Evolutionary conservation across 2,888 invertebrate species (phyloP).

Genomic region (Cenopis cana): DNA sequence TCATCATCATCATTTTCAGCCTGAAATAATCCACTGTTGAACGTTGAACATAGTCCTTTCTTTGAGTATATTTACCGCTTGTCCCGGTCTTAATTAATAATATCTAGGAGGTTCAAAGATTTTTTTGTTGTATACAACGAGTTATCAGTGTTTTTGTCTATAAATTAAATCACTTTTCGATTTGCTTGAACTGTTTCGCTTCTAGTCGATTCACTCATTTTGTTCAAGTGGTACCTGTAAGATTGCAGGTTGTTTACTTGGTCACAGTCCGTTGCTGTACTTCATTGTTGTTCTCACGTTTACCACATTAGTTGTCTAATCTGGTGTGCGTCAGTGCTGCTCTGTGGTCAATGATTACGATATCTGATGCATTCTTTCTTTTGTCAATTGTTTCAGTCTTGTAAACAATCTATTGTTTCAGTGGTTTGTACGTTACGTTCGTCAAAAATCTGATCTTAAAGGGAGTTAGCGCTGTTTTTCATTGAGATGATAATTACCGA

Average conservation of each 20-base stretch:
- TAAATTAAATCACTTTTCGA: not conserved
- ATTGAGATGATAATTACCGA: no score
- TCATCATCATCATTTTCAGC: not conserved
- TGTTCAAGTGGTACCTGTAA: not conserved
- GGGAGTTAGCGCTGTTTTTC: no score
- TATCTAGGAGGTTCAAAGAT: not conserved
- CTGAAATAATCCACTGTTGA: not conserved
- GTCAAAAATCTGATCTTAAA: no score
- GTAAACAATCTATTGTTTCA: no score
- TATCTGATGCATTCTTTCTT: not conserved
- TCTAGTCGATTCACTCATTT: not conserved
- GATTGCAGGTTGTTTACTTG: not conserved
- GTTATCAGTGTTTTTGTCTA: not conserved
- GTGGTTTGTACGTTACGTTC: no score
- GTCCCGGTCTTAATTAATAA: not conserved
- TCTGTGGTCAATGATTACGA: not conserved
- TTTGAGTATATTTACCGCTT: not conserved
- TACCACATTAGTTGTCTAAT: conserved; percentile 17
- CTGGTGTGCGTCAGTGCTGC: not conserved
- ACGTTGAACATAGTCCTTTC: not conserved
- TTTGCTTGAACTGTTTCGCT: not conserved
- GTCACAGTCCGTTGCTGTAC: not conserved
- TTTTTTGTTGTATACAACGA: not conserved
- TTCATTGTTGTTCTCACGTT: conserved; percentile 27
- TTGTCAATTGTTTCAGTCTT: not conserved